Conservation (phyloP, 2,888 invertebrate species). For the Trissonchulus sp. region DNA sequence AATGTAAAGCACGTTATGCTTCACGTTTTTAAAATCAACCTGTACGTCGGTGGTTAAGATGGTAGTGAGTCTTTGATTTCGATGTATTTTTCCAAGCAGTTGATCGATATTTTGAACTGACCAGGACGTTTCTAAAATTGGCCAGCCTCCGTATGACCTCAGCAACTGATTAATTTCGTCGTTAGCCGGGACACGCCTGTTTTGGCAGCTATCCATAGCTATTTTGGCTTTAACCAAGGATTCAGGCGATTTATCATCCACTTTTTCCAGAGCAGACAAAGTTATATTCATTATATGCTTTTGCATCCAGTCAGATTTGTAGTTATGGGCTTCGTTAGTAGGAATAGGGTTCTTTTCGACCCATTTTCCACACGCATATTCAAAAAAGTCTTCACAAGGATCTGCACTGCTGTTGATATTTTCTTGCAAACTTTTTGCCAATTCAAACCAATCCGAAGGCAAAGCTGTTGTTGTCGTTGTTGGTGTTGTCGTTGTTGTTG, state of each 20-base stretch:
- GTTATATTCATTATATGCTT: not conserved
- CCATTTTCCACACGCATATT: not conserved
- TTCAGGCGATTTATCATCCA: not conserved
- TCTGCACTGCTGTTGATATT: no score
- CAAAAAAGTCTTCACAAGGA: not conserved
- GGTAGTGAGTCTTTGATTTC: not conserved
- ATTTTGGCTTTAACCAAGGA: not conserved
- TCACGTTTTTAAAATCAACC: constrained; percentile 8
- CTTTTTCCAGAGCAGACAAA: not conserved
- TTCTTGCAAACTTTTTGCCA: no score
- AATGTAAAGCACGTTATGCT: not conserved
- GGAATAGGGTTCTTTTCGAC: not conserved
- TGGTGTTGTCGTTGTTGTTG: no score
- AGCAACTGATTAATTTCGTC: not conserved
- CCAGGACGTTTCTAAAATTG: not conserved
- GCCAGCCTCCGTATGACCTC: not conserved
- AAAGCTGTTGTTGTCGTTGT: no score
- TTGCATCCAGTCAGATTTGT: not conserved
- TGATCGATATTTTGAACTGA: not conserved
- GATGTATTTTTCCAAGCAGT: not conserved
- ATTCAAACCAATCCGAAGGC: no score
- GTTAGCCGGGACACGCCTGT: not conserved
- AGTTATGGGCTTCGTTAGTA: not conserved
- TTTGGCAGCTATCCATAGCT: not conserved
- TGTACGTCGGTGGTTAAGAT: not conserved